phyloP scores from a whole-genome alignment of 2,888 invertebrate genomes.

The Nasonia oneida region DNA sequence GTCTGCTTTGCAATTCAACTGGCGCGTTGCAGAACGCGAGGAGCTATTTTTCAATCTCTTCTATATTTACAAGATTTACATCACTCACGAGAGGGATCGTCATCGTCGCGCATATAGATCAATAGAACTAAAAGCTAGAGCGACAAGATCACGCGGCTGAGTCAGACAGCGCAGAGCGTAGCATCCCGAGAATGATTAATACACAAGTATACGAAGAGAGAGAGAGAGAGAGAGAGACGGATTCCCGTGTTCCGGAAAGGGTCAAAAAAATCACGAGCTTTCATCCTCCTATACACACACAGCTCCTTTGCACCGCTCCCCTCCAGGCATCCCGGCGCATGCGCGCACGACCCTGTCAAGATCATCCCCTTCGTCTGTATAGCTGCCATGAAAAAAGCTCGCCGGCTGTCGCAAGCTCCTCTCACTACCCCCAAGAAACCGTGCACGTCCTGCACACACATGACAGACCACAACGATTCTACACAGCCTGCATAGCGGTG shows the following conservation, averaged over 20 bases:
- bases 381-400: background rate
- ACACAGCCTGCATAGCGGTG: background rate
- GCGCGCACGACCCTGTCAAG: background rate
- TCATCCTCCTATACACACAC: no score
- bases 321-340: background rate
- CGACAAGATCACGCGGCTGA: background rate
- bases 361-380: background rate
- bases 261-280: constrained; percentile 27
- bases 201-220: background rate
- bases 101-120: no score
- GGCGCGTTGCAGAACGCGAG: background rate
- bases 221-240: no score
- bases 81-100: no score
- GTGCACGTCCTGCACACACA: background rate
- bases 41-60: background rate
- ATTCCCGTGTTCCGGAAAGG: constrained; percentile 21
- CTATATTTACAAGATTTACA: background rate
- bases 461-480: background rate
- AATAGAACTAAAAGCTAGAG: no score
- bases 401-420: background rate
- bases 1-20: background rate
- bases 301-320: background rate
- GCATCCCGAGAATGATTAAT: background rate
- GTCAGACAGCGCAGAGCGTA: background rate
- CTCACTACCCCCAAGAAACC: background rate